These are phyloP conservation scores for Glyphotaelius pellucidus DNA, from an alignment of 2,888 invertebrate species.

Conservation along the genomic window DNA sequence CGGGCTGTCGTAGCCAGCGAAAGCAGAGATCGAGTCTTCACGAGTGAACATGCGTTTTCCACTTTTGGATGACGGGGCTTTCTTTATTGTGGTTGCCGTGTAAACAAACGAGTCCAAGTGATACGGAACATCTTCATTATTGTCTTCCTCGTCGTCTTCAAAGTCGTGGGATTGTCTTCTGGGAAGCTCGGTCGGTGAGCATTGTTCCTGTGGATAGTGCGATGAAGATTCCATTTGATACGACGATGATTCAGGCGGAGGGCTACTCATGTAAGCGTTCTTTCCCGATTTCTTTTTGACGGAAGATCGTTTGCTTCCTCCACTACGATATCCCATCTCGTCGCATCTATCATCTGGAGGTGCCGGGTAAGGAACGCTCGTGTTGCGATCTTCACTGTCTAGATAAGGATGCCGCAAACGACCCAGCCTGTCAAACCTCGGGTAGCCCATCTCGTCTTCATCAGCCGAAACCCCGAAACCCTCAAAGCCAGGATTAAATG, in stretches of 20 bases:
- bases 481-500: conserved; percentile 73
- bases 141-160: conserved; percentile 69
- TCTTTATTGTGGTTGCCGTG: conserved; percentile 76
- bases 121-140: conserved; percentile 55
- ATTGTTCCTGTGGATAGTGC: conserved; percentile 68
- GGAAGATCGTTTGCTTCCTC: conserved; percentile 76
- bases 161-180: conserved; percentile 72
- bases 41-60: conserved; percentile 74
- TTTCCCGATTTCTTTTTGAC: conserved; percentile 73
- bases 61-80: conserved; percentile 74
- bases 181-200: conserved; percentile 71
- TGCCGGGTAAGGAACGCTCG: conserved; percentile 69
- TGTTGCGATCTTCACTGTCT: conserved; percentile 74
- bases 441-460: conserved; percentile 83
- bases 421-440: conserved; percentile 79
- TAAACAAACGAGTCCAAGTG: conserved; percentile 71
- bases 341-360: conserved; percentile 74
- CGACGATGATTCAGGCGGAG: conserved; percentile 46
- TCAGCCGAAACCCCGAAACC: conserved; percentile 81
- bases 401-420: conserved; percentile 77
- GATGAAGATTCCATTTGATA: conserved; percentile 59
- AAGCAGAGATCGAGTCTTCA: conserved; percentile 72
- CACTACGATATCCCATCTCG: conserved; percentile 73
- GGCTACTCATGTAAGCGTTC: conserved; percentile 55
- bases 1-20: conserved; percentile 74